phyloP scores from a whole-genome alignment of 2,797 vertebrate species.

The Platyrinchus mystaceus region DNA sequence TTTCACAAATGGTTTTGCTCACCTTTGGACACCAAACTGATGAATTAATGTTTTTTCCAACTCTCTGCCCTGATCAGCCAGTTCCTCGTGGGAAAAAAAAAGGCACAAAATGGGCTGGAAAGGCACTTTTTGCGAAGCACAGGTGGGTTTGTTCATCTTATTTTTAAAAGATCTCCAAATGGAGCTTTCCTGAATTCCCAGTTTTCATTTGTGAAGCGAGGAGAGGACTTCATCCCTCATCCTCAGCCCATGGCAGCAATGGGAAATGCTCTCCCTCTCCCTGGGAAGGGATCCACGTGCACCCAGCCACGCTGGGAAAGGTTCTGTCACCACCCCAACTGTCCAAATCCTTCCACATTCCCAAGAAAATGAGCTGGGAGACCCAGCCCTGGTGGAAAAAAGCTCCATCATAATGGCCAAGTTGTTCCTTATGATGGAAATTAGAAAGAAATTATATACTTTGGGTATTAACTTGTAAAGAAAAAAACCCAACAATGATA shows the following conservation, averaged over 20 bases:
- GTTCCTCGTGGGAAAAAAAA: neutral
- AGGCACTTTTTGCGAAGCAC: neutral
- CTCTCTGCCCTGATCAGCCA: neutral
- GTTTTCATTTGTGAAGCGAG: neutral
- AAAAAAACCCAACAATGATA: neutral
- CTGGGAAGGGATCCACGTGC: rapidly evolving
- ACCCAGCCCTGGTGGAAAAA: rapidly evolving
- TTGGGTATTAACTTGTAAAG: neutral
- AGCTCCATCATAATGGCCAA: rapidly evolving
- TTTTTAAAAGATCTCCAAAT: neutral
- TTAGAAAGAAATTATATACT: rapidly evolving
- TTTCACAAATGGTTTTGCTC: neutral
- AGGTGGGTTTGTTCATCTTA: neutral
- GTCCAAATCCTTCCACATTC: too few relatives aligned
- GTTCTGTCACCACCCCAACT: neutral
- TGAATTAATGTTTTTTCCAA: rapidly evolving
- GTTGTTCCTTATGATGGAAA: rapidly evolving
- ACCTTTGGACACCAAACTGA: neutral
- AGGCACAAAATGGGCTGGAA: too few relatives aligned
- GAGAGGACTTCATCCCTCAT: neutral
- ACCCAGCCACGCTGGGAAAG: neutral
- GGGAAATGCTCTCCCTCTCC: too few relatives aligned
- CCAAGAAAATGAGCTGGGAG: neutral
- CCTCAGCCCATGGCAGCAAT: rapidly evolving
- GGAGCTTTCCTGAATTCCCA: neutral